A percentile compares a stretch with the other conserved stretches of the same genome.
phyloP scores from a whole-genome alignment of 2,797 vertebrate genomes.

The Takifugu rubripes region DNA sequence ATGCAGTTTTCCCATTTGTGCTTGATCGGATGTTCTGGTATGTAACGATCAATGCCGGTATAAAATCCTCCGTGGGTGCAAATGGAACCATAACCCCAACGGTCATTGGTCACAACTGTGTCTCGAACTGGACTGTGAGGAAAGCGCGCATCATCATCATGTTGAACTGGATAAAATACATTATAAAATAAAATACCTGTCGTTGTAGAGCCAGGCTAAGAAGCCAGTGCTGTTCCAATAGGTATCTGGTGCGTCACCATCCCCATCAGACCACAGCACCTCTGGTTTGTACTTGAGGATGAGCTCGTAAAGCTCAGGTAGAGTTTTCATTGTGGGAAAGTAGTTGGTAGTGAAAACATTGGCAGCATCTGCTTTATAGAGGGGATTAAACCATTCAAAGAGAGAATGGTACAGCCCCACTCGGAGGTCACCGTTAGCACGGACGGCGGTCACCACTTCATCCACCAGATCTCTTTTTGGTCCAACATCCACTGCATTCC shows the following conservation, averaged over 20 bases:
- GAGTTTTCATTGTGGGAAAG: slow-evolving; percentile 82
- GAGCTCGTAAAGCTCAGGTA: slow-evolving; percentile 92
- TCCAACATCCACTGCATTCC: slow-evolving; percentile 90
- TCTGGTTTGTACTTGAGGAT: slow-evolving; percentile 86
- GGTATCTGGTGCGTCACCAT: slow-evolving; percentile 81
- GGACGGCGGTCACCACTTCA: slow-evolving; percentile 81
- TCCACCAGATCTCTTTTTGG: slow-evolving; percentile 85
- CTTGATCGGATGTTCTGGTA: slow-evolving; percentile 85
- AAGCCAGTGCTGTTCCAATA: slow-evolving; percentile 99
- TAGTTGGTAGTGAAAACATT: slow-evolving; percentile 74
- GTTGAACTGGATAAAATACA: no score
- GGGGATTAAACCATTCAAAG: slow-evolving; percentile 96
- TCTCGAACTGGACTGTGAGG: slow-evolving; percentile 86
- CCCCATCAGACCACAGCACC: slow-evolving; percentile 92
- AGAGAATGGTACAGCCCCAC: slow-evolving; percentile 95
- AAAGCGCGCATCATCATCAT: not conserved
- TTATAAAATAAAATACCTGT: slow-evolving; percentile 74
- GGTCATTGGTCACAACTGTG: slow-evolving; percentile 93
- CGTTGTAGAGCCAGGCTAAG: slow-evolving; percentile 96
- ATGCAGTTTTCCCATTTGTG: slow-evolving; percentile 99
- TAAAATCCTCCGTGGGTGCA: slow-evolving; percentile 91
- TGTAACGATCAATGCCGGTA: slow-evolving; percentile 89
- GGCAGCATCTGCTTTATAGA: slow-evolving; percentile 79
- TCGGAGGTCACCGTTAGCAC: slow-evolving; percentile 74
- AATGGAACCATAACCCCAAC: slow-evolving; percentile 85